phyloP scores from a whole-genome alignment of 2,888 invertebrate species.

The Hermaeophaga mercurialis region DNA sequence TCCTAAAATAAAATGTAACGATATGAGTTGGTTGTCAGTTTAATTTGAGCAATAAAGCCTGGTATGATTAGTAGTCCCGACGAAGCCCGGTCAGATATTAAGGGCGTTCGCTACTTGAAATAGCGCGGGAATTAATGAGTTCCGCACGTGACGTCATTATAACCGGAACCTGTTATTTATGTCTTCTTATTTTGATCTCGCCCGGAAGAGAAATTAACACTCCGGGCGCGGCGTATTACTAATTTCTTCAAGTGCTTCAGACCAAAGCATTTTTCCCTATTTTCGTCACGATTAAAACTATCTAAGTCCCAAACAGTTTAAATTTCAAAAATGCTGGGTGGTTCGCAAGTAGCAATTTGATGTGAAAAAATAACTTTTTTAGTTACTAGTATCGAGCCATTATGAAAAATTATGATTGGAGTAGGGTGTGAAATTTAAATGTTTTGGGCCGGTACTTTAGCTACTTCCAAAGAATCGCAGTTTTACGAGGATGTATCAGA shows the following conservation, averaged over 20 bases:
- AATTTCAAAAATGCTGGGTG: too few relatives aligned
- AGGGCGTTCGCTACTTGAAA: slow-evolving; percentile 59
- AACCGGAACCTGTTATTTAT: slow-evolving; percentile 59
- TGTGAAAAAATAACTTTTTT: too few relatives aligned
- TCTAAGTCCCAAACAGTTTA: too few relatives aligned
- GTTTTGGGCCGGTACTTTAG: too few relatives aligned
- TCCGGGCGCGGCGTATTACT: slow-evolving; percentile 8
- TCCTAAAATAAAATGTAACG: slow-evolving; percentile 6
- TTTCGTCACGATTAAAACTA: too few relatives aligned
- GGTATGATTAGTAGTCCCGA: slow-evolving; percentile 54
- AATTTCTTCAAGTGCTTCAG: background rate
- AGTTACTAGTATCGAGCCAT: too few relatives aligned
- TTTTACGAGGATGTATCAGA: too few relatives aligned
- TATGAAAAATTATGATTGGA: too few relatives aligned
- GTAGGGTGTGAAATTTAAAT: too few relatives aligned
- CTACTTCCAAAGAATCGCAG: too few relatives aligned
- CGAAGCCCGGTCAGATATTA: slow-evolving; percentile 52
- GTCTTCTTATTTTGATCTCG: slow-evolving; percentile 57
- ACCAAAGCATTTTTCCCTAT: background rate
- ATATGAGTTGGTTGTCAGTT: slow-evolving; percentile 13
- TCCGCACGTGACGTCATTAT: slow-evolving; percentile 61
- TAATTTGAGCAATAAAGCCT: slow-evolving; percentile 36
- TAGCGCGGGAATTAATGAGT: slow-evolving; percentile 59
- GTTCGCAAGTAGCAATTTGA: too few relatives aligned
- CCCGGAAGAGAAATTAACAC: slow-evolving; percentile 56